Evolutionary conservation across 2,888 invertebrate genomes (phyloP).

Genomic region (Oxyscelio sp.): DNA sequence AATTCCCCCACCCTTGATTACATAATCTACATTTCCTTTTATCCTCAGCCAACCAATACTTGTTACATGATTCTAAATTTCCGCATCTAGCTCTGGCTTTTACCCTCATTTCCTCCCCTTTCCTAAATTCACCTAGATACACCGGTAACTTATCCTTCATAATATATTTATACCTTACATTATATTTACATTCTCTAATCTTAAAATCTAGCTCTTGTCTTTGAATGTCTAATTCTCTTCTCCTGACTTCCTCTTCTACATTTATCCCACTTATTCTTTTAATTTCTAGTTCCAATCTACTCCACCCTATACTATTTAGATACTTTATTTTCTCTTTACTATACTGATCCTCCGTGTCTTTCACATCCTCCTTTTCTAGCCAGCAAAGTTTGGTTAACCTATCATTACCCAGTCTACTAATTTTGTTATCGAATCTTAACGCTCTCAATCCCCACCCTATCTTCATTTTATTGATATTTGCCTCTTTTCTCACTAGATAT

Average conservation of each 20-base stretch:
- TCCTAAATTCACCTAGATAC: slow-evolving; percentile 11
- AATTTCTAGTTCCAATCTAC: background rate
- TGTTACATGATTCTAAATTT: slow-evolving; percentile 27
- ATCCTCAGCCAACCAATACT: slow-evolving; percentile 14
- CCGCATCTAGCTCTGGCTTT: slow-evolving; percentile 47
- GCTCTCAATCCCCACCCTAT: slow-evolving; percentile 29
- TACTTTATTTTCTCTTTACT: background rate
- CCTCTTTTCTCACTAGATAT: slow-evolving; percentile 32
- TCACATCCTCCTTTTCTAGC: background rate
- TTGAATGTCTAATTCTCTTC: background rate
- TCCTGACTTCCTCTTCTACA: background rate
- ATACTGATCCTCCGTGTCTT: background rate
- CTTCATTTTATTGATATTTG: slow-evolving; percentile 22
- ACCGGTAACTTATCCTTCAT: background rate
- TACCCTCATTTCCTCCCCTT: slow-evolving; percentile 3
- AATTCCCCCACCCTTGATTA: background rate
- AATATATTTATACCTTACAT: slow-evolving; percentile 24
- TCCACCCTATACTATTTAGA: slow-evolving; percentile 9
- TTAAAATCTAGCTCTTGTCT: slow-evolving; percentile 1
- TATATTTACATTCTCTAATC: slow-evolving; percentile 28
- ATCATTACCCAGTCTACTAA: background rate
- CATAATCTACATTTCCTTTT: slow-evolving; percentile 29
- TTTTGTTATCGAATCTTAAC: slow-evolving; percentile 30
- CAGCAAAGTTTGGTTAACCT: slow-evolving; percentile 37
- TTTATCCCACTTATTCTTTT: background rate